Evolutionary conservation across 2,113 vertebrate genomes (phyloP).

Genomic region (Lanius collurio): DNA sequence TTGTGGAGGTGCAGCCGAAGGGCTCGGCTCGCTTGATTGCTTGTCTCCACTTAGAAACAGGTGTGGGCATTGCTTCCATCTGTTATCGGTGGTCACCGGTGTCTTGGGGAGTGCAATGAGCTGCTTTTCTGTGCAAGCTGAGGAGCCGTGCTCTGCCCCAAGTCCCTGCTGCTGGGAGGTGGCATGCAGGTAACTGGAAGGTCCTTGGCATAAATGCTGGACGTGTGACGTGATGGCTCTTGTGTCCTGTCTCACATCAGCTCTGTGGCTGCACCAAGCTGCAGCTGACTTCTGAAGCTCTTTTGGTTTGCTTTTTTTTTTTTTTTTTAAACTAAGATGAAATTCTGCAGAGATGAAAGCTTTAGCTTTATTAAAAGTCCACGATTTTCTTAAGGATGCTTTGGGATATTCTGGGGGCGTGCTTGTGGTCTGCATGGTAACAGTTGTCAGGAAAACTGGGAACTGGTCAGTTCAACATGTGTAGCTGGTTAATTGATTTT

Average conservation of each 20-base stretch:
- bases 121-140: neutral
- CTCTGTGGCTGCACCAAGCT: neutral
- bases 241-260: neutral
- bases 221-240: neutral
- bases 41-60: neutral
- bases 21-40: neutral
- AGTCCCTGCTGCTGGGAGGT: neutral
- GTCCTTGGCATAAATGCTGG: rapidly evolving
- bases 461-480: neutral
- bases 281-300: neutral
- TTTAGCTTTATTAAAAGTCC: neutral
- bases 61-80: neutral
- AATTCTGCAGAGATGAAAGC: neutral
- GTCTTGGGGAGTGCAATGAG: neutral
- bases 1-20: neutral
- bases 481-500: neutral
- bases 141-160: neutral
- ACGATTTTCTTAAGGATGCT: neutral
- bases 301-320: neutral
- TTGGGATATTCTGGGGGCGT: neutral
- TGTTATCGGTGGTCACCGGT: neutral
- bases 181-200: neutral
- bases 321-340: neutral
- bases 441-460: neutral
- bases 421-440: neutral